Evolutionary conservation across 2,797 vertebrate genomes (phyloP).

Genomic region (Hemibagrus guttatus): DNA sequence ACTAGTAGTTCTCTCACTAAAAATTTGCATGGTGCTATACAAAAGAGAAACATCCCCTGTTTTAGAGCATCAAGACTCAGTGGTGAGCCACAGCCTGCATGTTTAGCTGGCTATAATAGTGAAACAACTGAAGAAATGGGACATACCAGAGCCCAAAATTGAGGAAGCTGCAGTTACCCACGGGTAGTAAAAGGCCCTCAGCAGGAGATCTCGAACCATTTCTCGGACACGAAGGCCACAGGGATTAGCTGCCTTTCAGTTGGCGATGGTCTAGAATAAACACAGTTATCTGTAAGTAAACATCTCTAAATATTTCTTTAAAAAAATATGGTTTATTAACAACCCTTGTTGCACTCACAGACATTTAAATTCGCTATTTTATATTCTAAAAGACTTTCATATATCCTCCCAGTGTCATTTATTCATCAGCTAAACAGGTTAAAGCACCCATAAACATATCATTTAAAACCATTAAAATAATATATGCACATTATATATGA

Average conservation of each 20-base stretch:
- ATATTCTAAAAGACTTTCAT: background rate
- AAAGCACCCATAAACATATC: background rate
- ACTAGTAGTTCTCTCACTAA: background rate
- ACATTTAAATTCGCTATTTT: background rate
- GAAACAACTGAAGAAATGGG: constrained; percentile 27
- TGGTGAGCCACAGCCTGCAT: background rate
- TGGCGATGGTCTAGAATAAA: constrained; percentile 86
- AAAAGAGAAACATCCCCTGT: background rate
- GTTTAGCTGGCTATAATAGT: constrained; percentile 26
- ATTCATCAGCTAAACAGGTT: background rate
- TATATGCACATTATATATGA: background rate
- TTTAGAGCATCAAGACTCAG: background rate
- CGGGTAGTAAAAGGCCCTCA: constrained; percentile 89
- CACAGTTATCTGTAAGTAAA: constrained; percentile 53
- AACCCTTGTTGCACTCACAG: background rate
- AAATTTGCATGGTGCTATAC: background rate
- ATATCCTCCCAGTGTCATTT: background rate
- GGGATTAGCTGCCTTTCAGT: constrained; percentile 98
- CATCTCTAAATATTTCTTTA: background rate
- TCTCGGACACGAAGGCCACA: constrained; percentile 99
- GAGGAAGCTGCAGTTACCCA: constrained; percentile 82
- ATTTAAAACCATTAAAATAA: background rate
- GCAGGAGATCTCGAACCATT: constrained; percentile 99
- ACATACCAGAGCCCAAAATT: constrained; percentile 88
- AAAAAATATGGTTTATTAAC: background rate